Conservation (phyloP, 1,140 invertebrate genomes). For the Bombus difficillimus region DNA sequence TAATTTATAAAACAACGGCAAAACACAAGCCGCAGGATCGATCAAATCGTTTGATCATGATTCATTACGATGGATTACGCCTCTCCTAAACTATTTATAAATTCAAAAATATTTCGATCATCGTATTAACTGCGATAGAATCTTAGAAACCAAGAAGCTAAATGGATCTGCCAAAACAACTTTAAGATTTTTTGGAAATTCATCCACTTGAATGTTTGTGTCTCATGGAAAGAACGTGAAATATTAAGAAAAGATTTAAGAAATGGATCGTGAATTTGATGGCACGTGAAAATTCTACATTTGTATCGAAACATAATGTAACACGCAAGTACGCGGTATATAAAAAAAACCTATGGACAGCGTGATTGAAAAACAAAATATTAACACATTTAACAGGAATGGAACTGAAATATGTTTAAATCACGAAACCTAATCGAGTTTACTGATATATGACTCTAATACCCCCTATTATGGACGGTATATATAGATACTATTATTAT, state of each 20-base stretch:
- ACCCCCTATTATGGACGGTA: not conserved
- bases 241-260: not conserved
- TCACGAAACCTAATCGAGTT: not conserved
- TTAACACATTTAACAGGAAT: not conserved
- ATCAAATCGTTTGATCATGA: not conserved
- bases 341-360: too few species aligned
- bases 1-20: constrained; percentile 44
- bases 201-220: not conserved
- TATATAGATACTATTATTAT: not conserved
- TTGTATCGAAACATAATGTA: not conserved
- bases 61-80: not conserved
- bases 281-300: not conserved
- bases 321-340: not conserved
- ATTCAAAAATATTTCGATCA: not conserved
- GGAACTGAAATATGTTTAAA: not conserved
- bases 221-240: not conserved
- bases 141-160: not conserved
- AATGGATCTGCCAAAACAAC: not conserved
- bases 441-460: not conserved
- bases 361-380: not conserved
- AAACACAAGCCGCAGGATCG: not conserved
- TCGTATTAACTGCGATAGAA: not conserved
- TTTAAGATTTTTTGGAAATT: not conserved
- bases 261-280: not conserved
- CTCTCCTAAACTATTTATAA: too few species aligned